Evolutionary conservation across 1,140 invertebrate genomes (phyloP).

Genomic region (Leguminivora glycinivorella): DNA sequence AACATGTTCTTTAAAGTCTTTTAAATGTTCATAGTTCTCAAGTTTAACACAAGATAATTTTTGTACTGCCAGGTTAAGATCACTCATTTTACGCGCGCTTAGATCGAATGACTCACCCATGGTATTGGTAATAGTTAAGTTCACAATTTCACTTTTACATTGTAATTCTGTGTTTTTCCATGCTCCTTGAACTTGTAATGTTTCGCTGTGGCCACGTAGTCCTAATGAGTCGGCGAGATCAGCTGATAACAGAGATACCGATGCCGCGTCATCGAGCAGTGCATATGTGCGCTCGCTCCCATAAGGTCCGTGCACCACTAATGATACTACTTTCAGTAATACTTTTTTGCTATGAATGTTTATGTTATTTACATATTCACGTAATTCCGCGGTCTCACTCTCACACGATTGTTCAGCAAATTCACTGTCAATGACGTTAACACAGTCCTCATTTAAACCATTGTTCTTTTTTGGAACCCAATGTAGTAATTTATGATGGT

Average conservation of each 20-base stretch:
- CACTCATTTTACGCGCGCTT: neutral
- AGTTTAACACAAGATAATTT: slow-evolving; percentile 21
- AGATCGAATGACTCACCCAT: neutral
- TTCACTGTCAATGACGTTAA: neutral
- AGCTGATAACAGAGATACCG: neutral
- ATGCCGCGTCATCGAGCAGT: neutral
- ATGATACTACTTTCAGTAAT: no score
- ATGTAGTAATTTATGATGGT: slow-evolving; percentile 31
- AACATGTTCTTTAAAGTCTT: neutral
- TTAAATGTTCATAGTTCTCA: neutral
- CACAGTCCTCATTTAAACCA: no score
- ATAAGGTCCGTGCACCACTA: neutral
- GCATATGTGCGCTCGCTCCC: neutral
- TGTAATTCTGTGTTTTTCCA: neutral
- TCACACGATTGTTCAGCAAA: no score
- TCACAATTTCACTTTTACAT: slow-evolving; percentile 2
- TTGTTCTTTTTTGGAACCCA: neutral
- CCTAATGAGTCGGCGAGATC: neutral
- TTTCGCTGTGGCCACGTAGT: neutral
- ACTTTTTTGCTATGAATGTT: no score
- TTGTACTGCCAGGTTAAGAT: neutral
- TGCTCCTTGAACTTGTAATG: neutral
- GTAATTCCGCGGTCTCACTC: no score
- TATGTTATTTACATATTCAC: no score
- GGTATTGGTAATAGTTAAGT: neutral